Base-by-base conservation (phyloP, 2,888 invertebrate genomes). In the Pegoplata infirma region DNA sequence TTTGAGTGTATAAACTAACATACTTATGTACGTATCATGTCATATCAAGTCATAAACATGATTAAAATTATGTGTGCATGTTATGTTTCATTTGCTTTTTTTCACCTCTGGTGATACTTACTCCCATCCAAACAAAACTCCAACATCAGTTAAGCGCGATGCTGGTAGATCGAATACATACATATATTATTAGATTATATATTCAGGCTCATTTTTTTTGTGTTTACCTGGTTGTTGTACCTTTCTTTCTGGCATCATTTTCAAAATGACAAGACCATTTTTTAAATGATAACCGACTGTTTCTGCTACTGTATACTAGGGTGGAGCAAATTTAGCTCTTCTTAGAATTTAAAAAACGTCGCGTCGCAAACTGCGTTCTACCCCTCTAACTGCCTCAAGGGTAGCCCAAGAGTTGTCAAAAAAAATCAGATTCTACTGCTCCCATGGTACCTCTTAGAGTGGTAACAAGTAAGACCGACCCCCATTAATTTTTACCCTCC, bases 41-140 rank as follows among this genome's bases (percentile, higher is more conserved):
- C 73, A 73, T 53, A 79, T 79, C 66, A 75, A 59, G 63, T 71
- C 61, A 79, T 75, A 72, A 64, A 72, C 79, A 75, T 79, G 71
- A 79, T 79, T 79, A 75, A 79, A 79, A 75, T 75, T 72, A 49
- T n/a, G n/a, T n/a, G 36, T 40, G 12, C 12, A 40, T 40, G 36
- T 25, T 25, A 3, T 5, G 25, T 40, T 40, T 40, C n/a, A 40
- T 40, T 12, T 12, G 12, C 5, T 12, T 40, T n/a, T 32, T 40
- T 40, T 40, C 36, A n/a, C 36, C 36, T 40, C n/a, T 5, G n/a
- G n/a, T 40, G 12, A 32, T 32, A 32, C 36, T 25, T n/a, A n/a
- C 6, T 28, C 28, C 36, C 12, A 12, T 12, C 12, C 12, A 4
- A 36, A 6, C 3, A 6, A 36, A 12, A 25, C 25, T 3, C 25